Conservation (phyloP, 2,888 invertebrate species). For the Dryobotodes eremita region DNA sequence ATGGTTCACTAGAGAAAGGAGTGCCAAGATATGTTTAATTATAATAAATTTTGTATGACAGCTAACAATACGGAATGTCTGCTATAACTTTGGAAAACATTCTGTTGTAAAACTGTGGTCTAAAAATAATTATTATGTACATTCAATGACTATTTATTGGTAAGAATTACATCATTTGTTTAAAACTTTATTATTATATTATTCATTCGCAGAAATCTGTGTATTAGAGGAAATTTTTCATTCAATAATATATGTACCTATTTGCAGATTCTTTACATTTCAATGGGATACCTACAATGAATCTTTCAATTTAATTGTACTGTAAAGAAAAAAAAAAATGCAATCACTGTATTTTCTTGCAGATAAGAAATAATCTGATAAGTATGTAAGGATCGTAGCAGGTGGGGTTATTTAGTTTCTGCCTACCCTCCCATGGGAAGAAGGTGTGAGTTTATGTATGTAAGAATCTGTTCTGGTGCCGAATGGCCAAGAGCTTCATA, state of each 20-base stretch:
- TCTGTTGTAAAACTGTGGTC: background rate
- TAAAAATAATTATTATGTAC: background rate
- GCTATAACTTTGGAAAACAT: background rate
- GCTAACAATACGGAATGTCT: background rate
- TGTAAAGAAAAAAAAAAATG: background rate
- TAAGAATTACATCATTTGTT: conserved; percentile 16
- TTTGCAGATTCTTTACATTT: background rate
- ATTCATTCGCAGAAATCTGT: conserved; percentile 31
- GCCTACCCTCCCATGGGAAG: background rate
- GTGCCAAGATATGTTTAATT: conserved; percentile 13
- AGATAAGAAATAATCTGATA: background rate
- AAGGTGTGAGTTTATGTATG: background rate
- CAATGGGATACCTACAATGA: background rate
- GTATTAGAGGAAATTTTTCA: background rate
- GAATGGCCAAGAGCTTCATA: background rate
- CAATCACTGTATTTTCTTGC: background rate
- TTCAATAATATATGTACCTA: conserved; percentile 17
- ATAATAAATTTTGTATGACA: background rate
- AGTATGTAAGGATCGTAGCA: background rate
- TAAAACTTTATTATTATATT: background rate
- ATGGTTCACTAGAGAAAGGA: background rate
- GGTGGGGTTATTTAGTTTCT: background rate
- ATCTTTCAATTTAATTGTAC: too few species aligned
- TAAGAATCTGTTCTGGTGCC: background rate
- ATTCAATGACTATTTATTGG: background rate